Conservation (phyloP, 2,888 invertebrate genomes). For the Tridacna crocea region DNA sequence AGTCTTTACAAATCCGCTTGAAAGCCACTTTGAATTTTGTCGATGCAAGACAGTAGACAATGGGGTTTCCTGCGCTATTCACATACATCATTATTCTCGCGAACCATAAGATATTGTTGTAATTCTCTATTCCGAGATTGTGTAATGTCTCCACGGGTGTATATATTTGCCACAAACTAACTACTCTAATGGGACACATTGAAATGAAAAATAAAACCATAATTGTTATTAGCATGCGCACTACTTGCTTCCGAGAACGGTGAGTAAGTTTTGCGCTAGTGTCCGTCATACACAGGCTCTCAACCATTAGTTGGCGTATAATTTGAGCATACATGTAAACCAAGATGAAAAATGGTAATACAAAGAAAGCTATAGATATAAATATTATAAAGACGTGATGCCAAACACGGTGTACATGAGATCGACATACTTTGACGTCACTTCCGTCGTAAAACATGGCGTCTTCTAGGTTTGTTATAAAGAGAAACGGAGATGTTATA, state of each 20-base stretch:
- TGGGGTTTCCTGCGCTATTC: conserved; percentile 96
- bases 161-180: conserved; percentile 94
- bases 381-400: conserved; percentile 91
- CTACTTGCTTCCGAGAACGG: conserved; percentile 71
- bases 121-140: conserved; percentile 91
- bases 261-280: conserved; percentile 34
- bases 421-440: conserved; percentile 91
- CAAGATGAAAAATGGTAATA: conserved; percentile 92
- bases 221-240: conserved; percentile 75
- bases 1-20: conserved; percentile 37
- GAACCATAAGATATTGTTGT: conserved; percentile 93
- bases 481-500: conserved; percentile 89
- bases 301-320: conserved; percentile 56
- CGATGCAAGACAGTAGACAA: conserved; percentile 95
- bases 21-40: conserved; percentile 91
- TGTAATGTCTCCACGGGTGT: conserved; percentile 89
- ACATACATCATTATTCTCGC: conserved; percentile 92
- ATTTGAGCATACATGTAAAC: conserved; percentile 90
- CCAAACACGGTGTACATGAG: conserved; percentile 92
- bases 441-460: conserved; percentile 90
- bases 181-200: conserved; percentile 93
- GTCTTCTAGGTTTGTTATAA: conserved; percentile 91
- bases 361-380: conserved; percentile 93
- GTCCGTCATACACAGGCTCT: conserved; percentile 42
- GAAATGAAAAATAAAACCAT: conserved; percentile 94